These are phyloP conservation scores for Forpus xanthops DNA, from an alignment of 2,797 vertebrate species.

Conservation along the genomic window DNA sequence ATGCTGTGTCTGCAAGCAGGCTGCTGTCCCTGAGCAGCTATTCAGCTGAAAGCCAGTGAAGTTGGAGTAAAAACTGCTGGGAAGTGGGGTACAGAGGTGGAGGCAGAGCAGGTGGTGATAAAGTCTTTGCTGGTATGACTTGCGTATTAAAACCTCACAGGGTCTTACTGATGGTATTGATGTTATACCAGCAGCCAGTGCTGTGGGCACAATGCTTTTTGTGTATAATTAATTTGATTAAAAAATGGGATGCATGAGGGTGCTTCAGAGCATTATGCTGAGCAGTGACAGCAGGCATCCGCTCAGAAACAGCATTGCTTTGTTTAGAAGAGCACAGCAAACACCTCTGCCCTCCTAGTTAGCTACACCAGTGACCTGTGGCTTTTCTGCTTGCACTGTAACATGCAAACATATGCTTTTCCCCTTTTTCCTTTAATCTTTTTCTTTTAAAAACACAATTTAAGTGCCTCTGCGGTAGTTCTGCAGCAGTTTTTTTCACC, in stretches of 20 bases:
- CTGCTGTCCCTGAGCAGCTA: neutral
- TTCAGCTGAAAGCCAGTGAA: neutral
- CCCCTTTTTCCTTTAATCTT: neutral
- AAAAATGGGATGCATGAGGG: neutral
- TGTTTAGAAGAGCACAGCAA: neutral
- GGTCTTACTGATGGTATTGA: neutral
- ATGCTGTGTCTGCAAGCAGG: neutral
- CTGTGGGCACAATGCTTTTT: neutral
- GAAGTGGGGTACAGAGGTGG: fast-evolving
- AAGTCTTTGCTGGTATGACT: neutral
- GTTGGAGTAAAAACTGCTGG: neutral
- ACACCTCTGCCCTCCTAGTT: neutral
- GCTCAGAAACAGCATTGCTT: neutral
- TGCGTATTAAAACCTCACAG: neutral
- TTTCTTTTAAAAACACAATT: neutral
- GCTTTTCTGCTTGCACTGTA: neutral
- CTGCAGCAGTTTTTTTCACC: neutral
- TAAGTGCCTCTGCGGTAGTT: neutral
- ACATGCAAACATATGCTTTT: neutral
- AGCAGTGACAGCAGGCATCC: fast-evolving
- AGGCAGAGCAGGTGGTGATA: neutral
- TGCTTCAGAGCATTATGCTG: neutral
- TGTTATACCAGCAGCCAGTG: neutral
- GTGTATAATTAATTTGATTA: neutral
- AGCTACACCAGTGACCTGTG: neutral